Conservation (phyloP, 2,113 vertebrate genomes). For the Azemiops feae region DNA sequence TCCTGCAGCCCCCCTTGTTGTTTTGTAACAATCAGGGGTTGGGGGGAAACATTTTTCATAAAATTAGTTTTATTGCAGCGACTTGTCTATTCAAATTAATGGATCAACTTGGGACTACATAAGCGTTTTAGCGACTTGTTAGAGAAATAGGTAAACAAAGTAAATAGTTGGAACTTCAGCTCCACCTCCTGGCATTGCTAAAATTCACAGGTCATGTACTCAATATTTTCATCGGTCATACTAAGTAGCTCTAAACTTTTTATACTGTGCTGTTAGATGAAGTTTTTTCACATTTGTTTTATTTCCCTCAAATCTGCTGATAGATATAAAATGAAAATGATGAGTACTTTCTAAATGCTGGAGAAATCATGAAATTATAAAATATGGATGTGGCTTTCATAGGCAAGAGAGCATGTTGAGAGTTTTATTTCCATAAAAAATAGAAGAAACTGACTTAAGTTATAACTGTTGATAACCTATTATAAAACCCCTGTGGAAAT, state of each 20-base stretch:
- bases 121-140: slow-evolving; percentile 53
- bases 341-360: not conserved
- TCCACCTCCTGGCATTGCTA: slow-evolving; percentile 63
- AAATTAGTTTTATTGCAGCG: slow-evolving; percentile 24
- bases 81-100: slow-evolving; percentile 42
- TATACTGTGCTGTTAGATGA: not conserved
- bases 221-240: not conserved
- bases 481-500: not conserved
- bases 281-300: not conserved
- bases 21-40: not conserved
- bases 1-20: not conserved
- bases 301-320: not conserved
- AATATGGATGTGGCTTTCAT: not conserved
- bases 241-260: not conserved
- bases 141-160: slow-evolving; percentile 37
- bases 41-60: not conserved
- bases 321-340: not conserved
- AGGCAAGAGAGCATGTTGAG: not conserved
- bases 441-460: not conserved
- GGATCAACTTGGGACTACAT: slow-evolving; percentile 41
- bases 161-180: slow-evolving; percentile 62
- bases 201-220: slow-evolving; percentile 37
- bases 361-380: not conserved
- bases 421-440: not conserved
- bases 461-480: not conserved